Evolutionary conservation across 2,888 invertebrate genomes (phyloP), one percentile per base, ranked within the genome.

Genomic region (Himalopsyche kuldschensis): DNA sequence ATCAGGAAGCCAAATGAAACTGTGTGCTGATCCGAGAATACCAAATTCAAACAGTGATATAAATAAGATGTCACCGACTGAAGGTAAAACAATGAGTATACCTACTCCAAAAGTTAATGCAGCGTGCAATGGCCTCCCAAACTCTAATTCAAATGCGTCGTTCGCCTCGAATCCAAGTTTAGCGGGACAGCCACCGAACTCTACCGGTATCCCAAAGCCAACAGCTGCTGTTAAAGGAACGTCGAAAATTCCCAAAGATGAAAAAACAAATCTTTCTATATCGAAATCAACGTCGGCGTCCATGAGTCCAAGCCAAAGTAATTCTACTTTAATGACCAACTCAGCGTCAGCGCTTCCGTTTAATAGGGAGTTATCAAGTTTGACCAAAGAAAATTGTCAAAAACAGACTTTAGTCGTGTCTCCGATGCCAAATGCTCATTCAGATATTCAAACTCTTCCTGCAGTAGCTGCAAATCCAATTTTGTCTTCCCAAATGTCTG

Each of bases 161-260:
- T 86, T 86, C 69, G 84, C 83, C 3, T 82, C 85, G 1, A 85
- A 84, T 75, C 79, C 81, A 11, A 84, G 82, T 75, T 69, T 83
- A 78, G 75, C 84, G 6, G 76, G 76, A 4, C 87, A 86, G 24
- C 80, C 79, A 11, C 84, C 82, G n/a, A 85, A 84, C 75, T 78
- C 84, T 3, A 86, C 86, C 6, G 96, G 96, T 24, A 96, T 97
- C 87, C 97, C 97, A 0, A 97, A 97, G 89, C 97, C 97, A 1
- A 97, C 97, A 75, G 97, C 97, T 10, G 96, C 97, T 83, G 96
- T 98, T 41, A 97, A 97, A 91, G 97, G 97, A 86, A 97, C 96
- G 31, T 95, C 95, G 85, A 97, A 97, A 90, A 92, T 94, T 87
- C 90, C 94, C 86, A 92, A 93, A 89, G 94, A 94, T 88, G 89